phyloP scores from a whole-genome alignment of 2,113 vertebrate species.

The Plectropomus leopardus region DNA sequence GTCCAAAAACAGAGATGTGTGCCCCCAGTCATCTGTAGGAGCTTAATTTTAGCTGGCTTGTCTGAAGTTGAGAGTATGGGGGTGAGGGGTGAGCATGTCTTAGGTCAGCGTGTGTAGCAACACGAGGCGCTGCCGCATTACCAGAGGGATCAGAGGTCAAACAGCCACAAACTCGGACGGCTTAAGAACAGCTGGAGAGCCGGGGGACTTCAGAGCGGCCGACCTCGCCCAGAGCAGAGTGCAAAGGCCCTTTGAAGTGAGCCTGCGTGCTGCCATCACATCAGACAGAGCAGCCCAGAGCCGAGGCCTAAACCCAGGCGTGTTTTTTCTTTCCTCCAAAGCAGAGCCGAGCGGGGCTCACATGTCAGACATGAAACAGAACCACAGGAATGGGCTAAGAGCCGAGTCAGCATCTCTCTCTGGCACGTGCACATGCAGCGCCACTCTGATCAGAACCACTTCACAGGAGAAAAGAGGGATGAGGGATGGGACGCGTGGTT shows the following conservation, averaged over 20 bases:
- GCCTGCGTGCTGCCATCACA: conserved; percentile 40
- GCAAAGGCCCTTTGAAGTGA: conserved; percentile 69
- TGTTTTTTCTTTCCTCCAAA: conserved; percentile 46
- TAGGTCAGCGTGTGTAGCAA: conserved; percentile 72
- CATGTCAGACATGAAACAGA: conserved; percentile 81
- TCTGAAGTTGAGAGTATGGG: conserved; percentile 35
- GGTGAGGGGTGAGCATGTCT: conserved; percentile 58
- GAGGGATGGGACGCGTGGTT: conserved; percentile 64
- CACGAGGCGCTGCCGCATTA: conserved; percentile 52
- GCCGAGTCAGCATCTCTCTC: conserved; percentile 80
- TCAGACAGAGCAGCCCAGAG: conserved; percentile 28
- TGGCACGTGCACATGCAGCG: conserved; percentile 68
- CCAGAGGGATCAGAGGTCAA: conserved; percentile 72
- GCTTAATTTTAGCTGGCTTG: conserved; percentile 62
- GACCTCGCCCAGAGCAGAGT: conserved; percentile 44
- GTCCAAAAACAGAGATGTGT: background rate
- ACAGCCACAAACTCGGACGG: conserved; percentile 63
- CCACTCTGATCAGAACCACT: conserved; percentile 83
- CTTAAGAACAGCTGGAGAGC: conserved; percentile 78
- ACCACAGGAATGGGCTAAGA: conserved; percentile 85
- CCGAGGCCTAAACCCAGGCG: conserved; percentile 34
- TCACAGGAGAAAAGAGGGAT: conserved; percentile 73
- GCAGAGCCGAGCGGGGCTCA: conserved; percentile 55
- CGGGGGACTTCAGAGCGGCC: conserved; percentile 56
- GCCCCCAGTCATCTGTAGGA: conserved; percentile 21